Conservation (phyloP, 2,888 invertebrate genomes). For the Erynnis tages region DNA sequence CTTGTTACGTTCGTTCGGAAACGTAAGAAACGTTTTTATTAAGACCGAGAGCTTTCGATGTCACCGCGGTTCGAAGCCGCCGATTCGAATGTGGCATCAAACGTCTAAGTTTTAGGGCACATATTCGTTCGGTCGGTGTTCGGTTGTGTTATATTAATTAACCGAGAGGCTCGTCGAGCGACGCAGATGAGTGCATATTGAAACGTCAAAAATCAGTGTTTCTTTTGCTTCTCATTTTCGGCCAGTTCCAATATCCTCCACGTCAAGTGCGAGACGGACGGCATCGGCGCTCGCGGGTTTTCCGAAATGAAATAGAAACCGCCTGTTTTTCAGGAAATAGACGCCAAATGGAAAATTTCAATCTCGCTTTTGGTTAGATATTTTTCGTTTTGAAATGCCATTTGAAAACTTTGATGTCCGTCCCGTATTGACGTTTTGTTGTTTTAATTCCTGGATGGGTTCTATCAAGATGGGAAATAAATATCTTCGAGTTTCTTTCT, state of each 20-base stretch:
- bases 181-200: constrained; percentile 76
- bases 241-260: constrained; percentile 71
- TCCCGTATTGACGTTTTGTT: background rate
- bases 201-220: constrained; percentile 74
- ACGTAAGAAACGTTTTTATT: constrained; percentile 62
- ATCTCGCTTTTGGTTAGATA: constrained; percentile 62
- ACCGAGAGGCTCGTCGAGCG: constrained; percentile 46
- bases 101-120: constrained; percentile 36
- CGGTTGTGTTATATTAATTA: constrained; percentile 56
- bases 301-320: constrained; percentile 68
- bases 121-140: constrained; percentile 41
- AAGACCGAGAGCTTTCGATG: constrained; percentile 58
- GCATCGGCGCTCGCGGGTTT: constrained; percentile 51
- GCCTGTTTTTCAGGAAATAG: constrained; percentile 74
- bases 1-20: constrained; percentile 60
- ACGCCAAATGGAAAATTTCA: constrained; percentile 71
- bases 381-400: constrained; percentile 47
- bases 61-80: constrained; percentile 36
- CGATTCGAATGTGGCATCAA: constrained; percentile 32
- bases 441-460: background rate
- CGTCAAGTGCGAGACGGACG: constrained; percentile 67
- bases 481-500: background rate
- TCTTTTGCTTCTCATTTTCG: constrained; percentile 78
- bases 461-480: background rate
- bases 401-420: constrained; percentile 5